These are phyloP conservation scores for Chlorops oryzae DNA, from an alignment of 1,140 invertebrate genomes.

Conservation along the genomic window DNA sequence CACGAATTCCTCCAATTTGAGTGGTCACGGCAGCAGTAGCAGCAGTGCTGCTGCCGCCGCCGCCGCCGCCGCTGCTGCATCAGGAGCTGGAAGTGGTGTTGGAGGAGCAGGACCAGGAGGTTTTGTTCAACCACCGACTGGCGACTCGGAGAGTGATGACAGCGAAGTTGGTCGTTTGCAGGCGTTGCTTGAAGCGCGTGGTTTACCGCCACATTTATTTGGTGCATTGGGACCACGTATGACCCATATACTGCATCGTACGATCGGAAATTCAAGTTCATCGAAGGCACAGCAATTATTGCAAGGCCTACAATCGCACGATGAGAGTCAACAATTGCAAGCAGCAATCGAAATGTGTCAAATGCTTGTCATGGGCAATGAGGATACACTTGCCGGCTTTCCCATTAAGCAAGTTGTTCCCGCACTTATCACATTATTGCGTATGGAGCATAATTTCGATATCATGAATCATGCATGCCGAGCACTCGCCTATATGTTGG, in stretches of 20 bases:
- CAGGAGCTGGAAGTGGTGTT: constrained; percentile 17
- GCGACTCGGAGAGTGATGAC: constrained; percentile 66
- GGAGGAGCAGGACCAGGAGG: constrained; percentile 11
- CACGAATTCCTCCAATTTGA: constrained; percentile 1
- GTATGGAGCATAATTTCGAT: constrained; percentile 97
- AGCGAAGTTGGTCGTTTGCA: constrained; percentile 83
- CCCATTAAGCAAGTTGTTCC: constrained; percentile 97
- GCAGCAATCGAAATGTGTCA: constrained; percentile 99
- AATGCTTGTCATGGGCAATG: constrained; percentile 98
- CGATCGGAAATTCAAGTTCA: constrained; percentile 78
- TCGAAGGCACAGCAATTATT: constrained; percentile 92
- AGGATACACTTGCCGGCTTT: constrained; percentile 96
- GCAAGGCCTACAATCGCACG: constrained; percentile 88
- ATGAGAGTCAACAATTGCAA: constrained; percentile 95
- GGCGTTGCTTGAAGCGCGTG: constrained; percentile 86
- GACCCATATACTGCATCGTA: constrained; percentile 93
- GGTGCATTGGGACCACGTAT: constrained; percentile 91
- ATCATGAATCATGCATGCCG: constrained; percentile 99
- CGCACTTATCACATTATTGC: constrained; percentile 78
- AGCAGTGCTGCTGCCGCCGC: constrained; percentile 33
- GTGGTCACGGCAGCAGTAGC: constrained; percentile 14
- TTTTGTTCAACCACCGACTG: constrained; percentile 25
- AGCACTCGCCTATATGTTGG: constrained; percentile 98
- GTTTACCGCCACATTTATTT: constrained; percentile 90
- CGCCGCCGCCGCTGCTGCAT: constrained; percentile 23